A percentile compares a stretch with the other conserved stretches of the same genome.
Evolutionary conservation across 1,140 invertebrate species (phyloP).

Genomic region (Magallana angulata): DNA sequence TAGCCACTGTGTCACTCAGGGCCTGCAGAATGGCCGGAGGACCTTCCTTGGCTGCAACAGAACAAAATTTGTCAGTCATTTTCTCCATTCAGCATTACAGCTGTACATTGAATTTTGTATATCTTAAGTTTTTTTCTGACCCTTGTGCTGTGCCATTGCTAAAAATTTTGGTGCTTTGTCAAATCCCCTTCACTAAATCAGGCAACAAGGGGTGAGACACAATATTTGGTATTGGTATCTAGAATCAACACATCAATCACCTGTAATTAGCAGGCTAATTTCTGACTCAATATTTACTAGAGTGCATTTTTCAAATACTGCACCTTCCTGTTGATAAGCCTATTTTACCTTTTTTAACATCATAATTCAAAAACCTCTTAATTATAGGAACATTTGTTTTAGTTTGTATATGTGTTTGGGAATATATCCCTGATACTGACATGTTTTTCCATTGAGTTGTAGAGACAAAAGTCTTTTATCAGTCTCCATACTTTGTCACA

Average conservation of each 20-base stretch:
- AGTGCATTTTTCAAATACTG: slow-evolving; percentile 5
- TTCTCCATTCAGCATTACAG: no score
- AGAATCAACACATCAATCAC: slow-evolving; percentile 8
- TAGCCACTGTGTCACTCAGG: slow-evolving; percentile 59
- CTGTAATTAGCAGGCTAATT: slow-evolving; percentile 1
- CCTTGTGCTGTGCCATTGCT: background rate
- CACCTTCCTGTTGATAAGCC: background rate
- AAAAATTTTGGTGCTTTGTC: background rate
- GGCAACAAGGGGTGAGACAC: background rate
- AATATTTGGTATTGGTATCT: background rate
- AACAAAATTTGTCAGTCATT: background rate
- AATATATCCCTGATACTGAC: background rate
- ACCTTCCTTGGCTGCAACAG: slow-evolving; percentile 63
- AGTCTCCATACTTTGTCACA: background rate
- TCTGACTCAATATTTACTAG: background rate
- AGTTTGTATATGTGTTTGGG: background rate
- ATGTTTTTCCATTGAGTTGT: background rate
- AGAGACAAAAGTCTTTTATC: background rate
- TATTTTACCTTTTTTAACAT: background rate
- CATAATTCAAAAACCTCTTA: background rate
- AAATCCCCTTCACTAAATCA: no score
- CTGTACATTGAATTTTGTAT: no score
- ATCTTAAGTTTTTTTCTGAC: no score
- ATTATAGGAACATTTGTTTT: background rate
- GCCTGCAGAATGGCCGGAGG: slow-evolving; percentile 58